A percentile compares a stretch with the other conserved stretches of the same genome.
Evolutionary conservation across 2,888 invertebrate species (phyloP).

Genomic region (Diaprepes abbreviatus): DNA sequence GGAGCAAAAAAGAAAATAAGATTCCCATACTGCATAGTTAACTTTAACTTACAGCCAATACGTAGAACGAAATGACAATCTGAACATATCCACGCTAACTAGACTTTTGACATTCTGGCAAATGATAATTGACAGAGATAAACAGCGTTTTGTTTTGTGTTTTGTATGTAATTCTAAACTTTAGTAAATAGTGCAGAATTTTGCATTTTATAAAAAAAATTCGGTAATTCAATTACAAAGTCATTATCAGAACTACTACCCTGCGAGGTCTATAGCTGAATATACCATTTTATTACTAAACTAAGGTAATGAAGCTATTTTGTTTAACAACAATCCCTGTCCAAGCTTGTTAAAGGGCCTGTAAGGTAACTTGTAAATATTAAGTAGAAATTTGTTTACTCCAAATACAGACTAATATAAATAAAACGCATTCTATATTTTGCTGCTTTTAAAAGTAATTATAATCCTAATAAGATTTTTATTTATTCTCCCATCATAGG

Average conservation of each 20-base stretch:
- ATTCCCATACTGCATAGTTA: too few relatives aligned
- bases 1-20: too few relatives aligned
- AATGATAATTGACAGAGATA: conserved; percentile 27
- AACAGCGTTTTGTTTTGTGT: conserved; percentile 38
- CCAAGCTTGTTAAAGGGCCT: background rate
- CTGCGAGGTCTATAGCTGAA: too few relatives aligned
- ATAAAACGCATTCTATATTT: too few relatives aligned
- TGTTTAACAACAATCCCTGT: background rate
- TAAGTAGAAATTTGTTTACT: background rate
- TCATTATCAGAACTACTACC: background rate
- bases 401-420: too few relatives aligned
- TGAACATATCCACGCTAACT: background rate
- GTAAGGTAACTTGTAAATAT: background rate
- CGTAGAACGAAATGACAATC: background rate
- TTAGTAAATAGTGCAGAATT: background rate
- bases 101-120: background rate
- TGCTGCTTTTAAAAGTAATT: too few relatives aligned
- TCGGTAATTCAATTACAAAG: background rate
- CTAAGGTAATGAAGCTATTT: background rate
- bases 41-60: too few relatives aligned
- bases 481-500: too few relatives aligned
- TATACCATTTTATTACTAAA: background rate
- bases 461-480: too few relatives aligned
- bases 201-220: background rate
- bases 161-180: background rate